Evolutionary conservation across 2,113 vertebrate species (phyloP).

Genomic region (Sarotherodon lohbergeri): DNA sequence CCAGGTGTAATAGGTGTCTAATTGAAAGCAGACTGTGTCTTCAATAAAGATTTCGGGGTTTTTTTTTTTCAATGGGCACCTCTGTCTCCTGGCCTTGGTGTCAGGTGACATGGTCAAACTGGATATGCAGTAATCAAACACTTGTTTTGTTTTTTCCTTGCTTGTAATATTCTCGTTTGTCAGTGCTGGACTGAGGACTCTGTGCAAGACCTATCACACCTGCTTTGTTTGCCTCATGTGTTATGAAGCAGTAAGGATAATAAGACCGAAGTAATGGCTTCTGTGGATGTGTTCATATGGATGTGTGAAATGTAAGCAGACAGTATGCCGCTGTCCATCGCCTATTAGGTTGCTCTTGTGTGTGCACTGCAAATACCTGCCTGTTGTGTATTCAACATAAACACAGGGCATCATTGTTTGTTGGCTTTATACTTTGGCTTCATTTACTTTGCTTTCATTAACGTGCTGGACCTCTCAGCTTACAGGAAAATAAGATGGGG

Average conservation of each 20-base stretch:
- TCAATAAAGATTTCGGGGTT: background rate
- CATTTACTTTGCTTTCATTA: slow-evolving; percentile 3
- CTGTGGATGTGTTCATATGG: background rate
- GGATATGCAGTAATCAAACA: slow-evolving; percentile 1
- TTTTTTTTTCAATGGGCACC: background rate
- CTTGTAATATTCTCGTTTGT: background rate
- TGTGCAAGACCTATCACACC: background rate
- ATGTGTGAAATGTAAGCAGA: background rate
- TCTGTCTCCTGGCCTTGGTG: background rate
- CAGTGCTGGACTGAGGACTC: background rate
- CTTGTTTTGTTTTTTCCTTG: background rate
- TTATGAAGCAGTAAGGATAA: background rate
- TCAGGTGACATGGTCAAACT: background rate
- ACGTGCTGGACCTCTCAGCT: background rate
- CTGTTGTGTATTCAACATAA: slow-evolving; percentile 21
- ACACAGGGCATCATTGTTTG: background rate
- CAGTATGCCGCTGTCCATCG: background rate
- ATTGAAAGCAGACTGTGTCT: background rate
- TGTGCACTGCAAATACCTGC: slow-evolving; percentile 24
- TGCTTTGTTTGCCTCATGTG: background rate
- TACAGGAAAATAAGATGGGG: background rate
- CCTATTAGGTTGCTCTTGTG: background rate
- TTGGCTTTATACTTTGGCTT: background rate
- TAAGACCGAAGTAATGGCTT: background rate
- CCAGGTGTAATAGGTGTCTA: background rate